A percentile compares a stretch with the other conserved stretches of the same genome.
Conservation (phyloP, 37 sponge, comb jelly and placozoan genomes). For the Aphrocallistes beatrix region DNA sequence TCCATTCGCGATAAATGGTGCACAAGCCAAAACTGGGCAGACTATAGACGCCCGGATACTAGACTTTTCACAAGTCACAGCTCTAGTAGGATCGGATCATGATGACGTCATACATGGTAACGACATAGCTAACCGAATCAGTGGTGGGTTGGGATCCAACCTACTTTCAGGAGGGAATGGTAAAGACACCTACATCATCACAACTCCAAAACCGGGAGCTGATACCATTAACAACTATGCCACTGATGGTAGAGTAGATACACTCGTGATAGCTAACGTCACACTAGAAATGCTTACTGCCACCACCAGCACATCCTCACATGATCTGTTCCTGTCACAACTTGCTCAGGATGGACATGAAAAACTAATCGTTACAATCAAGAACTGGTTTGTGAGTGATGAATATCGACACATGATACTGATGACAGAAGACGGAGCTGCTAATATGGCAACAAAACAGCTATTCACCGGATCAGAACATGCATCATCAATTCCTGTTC, state of each 20-base stretch:
- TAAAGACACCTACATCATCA: constrained; percentile 12
- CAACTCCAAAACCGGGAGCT: background rate
- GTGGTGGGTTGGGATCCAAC: constrained; percentile 20
- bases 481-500: no score
- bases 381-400: background rate
- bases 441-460: no score
- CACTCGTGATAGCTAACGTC: background rate
- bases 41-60: no score
- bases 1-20: no score
- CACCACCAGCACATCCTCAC: background rate
- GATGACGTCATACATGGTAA: constrained; percentile 20
- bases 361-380: background rate
- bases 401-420: background rate
- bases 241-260: constrained; percentile 1
- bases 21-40: no score
- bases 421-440: background rate
- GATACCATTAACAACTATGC: constrained; percentile 25
- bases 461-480: no score
- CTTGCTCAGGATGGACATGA: no score
- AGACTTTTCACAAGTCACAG: no score
- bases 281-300: background rate
- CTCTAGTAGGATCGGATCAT: constrained; percentile 21
- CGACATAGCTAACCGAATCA: background rate
- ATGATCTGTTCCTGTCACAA: no score
- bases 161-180: constrained; percentile 18